A percentile compares a stretch with the other conserved stretches of the same genome.
phyloP scores from a whole-genome alignment of 2,797 vertebrate genomes.

The Furcifer pardalis region DNA sequence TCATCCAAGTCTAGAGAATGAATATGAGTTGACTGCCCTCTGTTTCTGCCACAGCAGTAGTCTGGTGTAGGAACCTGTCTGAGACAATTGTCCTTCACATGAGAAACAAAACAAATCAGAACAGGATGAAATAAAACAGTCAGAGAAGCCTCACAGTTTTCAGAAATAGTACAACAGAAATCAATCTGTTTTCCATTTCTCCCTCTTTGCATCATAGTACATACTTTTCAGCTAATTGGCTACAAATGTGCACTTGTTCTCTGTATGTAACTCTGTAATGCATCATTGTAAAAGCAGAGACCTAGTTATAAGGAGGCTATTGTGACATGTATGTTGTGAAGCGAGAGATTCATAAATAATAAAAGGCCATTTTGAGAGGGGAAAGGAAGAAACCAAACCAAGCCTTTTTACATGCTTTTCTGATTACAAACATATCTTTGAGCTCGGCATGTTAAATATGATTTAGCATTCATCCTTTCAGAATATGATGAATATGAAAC shows the following conservation, averaged over 20 bases:
- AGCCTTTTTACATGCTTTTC: background rate
- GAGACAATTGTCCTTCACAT: too few species aligned
- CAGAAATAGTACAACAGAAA: too few species aligned
- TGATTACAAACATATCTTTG: constrained; percentile 1
- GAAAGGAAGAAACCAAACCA: background rate
- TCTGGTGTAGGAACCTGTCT: too few species aligned
- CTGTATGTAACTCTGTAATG: background rate
- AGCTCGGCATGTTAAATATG: constrained; percentile 18
- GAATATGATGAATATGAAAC: constrained; percentile 5
- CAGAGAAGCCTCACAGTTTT: too few species aligned
- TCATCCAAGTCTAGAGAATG: too few species aligned
- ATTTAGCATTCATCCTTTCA: constrained; percentile 29
- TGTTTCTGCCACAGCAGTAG: too few species aligned
- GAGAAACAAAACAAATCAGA: too few species aligned
- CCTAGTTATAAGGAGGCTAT: background rate
- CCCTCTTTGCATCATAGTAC: background rate
- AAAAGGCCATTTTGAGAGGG: background rate
- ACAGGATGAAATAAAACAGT: too few species aligned
- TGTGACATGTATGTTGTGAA: background rate
- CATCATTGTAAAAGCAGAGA: background rate
- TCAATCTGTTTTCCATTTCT: background rate
- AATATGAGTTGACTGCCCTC: too few species aligned
- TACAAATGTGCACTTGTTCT: background rate
- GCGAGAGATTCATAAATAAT: background rate
- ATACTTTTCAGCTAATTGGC: background rate